A percentile compares a stretch with the other conserved stretches of the same genome.
Conservation (phyloP, 1,140 invertebrate species). For the Drosophila albomicans region DNA sequence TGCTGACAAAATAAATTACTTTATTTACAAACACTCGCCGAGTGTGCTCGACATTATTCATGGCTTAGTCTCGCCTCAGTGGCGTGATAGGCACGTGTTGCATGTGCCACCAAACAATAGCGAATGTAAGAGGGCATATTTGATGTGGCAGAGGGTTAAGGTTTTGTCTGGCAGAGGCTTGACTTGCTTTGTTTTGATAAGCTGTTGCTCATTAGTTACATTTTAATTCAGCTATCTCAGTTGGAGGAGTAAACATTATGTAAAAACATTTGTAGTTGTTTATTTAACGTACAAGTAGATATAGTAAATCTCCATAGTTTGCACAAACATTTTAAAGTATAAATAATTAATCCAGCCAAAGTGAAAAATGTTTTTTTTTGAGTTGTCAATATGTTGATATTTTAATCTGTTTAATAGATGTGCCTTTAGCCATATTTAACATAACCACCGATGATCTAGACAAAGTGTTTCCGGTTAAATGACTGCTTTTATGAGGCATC, state of each 20-base stretch:
- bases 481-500: neutral
- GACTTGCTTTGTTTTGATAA: neutral
- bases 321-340: too few species aligned
- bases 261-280: neutral
- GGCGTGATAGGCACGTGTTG: constrained; percentile 31
- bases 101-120: constrained; percentile 54
- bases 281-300: neutral
- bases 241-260: neutral
- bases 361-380: too few species aligned
- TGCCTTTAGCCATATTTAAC: neutral
- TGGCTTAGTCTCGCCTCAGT: constrained; percentile 4
- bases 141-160: neutral
- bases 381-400: neutral
- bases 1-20: constrained; percentile 47
- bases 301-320: neutral
- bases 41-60: constrained; percentile 34
- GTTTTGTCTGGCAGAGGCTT: neutral
- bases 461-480: neutral
- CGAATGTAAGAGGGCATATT: constrained; percentile 2
- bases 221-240: neutral
- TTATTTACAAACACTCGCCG: constrained; percentile 33
- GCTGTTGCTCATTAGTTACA: neutral
- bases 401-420: neutral
- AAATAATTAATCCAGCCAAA: too few species aligned
- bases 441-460: neutral